Evolutionary conservation across 2,888 invertebrate genomes (phyloP), one percentile per base, ranked within the genome.

Genomic region (Drosophila borborema): DNA sequence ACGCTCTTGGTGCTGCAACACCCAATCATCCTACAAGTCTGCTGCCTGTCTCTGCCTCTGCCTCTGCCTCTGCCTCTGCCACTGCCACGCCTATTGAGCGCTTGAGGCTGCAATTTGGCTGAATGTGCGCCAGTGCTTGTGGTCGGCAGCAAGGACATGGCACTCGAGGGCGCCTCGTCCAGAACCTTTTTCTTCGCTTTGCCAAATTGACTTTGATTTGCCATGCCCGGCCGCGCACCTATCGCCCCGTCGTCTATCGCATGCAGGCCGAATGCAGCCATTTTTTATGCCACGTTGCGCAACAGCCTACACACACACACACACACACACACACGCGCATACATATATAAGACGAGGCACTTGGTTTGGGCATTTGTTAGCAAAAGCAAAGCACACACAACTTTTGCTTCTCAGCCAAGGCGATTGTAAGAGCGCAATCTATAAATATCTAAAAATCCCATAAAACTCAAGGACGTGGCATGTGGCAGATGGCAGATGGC

Each of bases 401-500:
- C 63, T 71, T 63, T 28, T 63, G 62, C 46, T 48, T 46, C 41
- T 45, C 56, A 28, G 51, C 64, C 70, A 71, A 67, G 62, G 64
- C 80, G 77, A 67, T 77, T 77, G 77, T 64, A 64, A 67, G 74
- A 74, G 81, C 76, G 78, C 86, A 81, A 85, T 88, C 85, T 86
- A 88, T 85, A 88, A 85, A 85, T 88, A 85, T 88, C 86, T 86
- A 77, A 85, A 73, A 86, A 82, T 82, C 86, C 80, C 82, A 87
- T 84, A 84, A 84, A 84, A 85, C 77, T 87, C 88, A 70, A 70
- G 81, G 69, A 77, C 74, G 67, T 74, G 77, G 73, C 72, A 64
- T 71, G 56, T 64, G 61, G 77, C 41, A 48, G 41, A 38, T 48
- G 74, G 43, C 64, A 64, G 59, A 45, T 49, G 64, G 59, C 65